Base-by-base conservation (phyloP, 1,140 invertebrate species). In the Homarus americanus region DNA sequence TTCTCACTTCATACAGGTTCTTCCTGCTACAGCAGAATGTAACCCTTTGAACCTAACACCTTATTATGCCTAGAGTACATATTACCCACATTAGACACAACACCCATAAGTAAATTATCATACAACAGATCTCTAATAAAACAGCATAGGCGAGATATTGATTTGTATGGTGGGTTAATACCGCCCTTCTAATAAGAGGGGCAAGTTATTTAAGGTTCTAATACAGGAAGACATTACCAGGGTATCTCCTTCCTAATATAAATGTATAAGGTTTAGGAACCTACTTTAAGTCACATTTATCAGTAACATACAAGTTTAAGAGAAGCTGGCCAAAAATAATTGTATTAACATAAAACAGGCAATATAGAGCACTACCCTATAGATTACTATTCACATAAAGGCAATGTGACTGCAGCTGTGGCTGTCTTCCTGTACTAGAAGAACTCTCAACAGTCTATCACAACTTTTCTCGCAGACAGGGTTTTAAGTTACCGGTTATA, bases 71-170 rank as follows among this genome's bases (percentile, higher is more conserved):
- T 90, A 90, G 32, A 66, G 53, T 82, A 80, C 72, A 78, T 72
- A 90, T 90, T 73, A 83, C 80, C 88, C 88, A 90, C 72, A 83
- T 90, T 82, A 90, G 88, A 90, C 87, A 90, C 86, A 88, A 90
- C 88, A 90, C 82, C 44, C 82, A 90, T 88, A 88, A 79, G 86
- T 88, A 76, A 90, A 90, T 83, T 83, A 83, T 90, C 53, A 90
- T 84, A 90, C 88, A 90, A 90, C 80, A 90, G 88, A 90, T 90
- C 88, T 90, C 88, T 84, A 83, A 53, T 83, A 83, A 83, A 83
- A 90, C 82, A 90, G 88, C 69, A 90, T 76, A 84, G 44, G 80
- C 49, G 69, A 44, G 78, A 83, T 76, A 90, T 73, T 76, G 69
- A 78, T 76, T 76, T 83, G 66, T 90, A 90, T 90, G 88, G 88